Base-by-base conservation (phyloP, 2,888 invertebrate species). In the Synanthedon tipuliformis region DNA sequence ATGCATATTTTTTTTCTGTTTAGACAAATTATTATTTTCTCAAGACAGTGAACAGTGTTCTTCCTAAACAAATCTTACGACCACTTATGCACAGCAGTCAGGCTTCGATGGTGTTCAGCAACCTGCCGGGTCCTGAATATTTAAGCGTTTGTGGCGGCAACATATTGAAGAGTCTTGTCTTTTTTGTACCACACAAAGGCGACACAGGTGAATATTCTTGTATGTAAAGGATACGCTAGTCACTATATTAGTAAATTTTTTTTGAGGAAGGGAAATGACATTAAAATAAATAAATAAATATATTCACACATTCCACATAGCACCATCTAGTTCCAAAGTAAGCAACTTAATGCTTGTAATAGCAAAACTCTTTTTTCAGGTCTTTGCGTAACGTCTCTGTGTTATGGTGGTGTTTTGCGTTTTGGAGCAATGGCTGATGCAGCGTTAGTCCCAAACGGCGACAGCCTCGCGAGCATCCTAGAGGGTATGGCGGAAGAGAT, bases 171-270 rank as follows among this genome's bases (percentile, higher is more conserved):
- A 79, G 82, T 57, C 65, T 89, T 54, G 77, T 80, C 7, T 89
- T 89, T 61, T 89, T 89, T 69, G 73, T 89, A 48, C 89, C 89
- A n/a, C 81, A 83, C 59, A 74, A 82, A 62, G 87, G 84, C 51
- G 78, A 71, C 12, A 89, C 81, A 68, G 88, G 89, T 88, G 61
- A 49, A 18, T 16, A 16, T 10, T 18, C 12, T 16, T 49, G 15
- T 16, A 18, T 49, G 3, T 45, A 45, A n/a, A 13, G 8, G n/a
- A 12, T 12, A 45, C 11, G 0, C 8, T n/a, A n/a, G 13, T 1
- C 4, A 3, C 3, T 45, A 45, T 45, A 45, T n/a, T n/a, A n/a
- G n/a, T n/a, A n/a, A n/a, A n/a, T n/a, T n/a, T n/a, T n/a, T n/a
- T n/a, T n/a, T n/a, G n/a, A n/a, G n/a, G n/a, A n/a, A n/a, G n/a